phyloP scores from a whole-genome alignment of 2,113 vertebrate species.

The Thalassarche chlororhynchos region DNA sequence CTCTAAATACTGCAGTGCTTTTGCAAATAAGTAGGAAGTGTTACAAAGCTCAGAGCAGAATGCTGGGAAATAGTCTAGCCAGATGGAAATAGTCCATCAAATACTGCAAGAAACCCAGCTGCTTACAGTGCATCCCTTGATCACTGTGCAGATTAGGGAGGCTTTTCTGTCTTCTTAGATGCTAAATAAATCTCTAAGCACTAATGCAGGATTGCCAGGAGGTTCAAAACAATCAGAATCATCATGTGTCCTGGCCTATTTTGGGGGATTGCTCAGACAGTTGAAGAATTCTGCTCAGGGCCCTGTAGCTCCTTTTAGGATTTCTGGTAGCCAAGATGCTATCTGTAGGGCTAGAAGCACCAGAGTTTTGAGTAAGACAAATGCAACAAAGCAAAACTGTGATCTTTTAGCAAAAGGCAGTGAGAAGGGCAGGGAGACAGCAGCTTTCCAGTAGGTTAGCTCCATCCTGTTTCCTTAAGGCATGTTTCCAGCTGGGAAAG shows the following conservation, averaged over 20 bases:
- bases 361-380: background rate
- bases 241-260: background rate
- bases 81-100: background rate
- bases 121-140: background rate
- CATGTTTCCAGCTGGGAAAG: too few species aligned
- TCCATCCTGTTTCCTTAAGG: background rate
- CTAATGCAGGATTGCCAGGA: background rate
- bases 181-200: background rate
- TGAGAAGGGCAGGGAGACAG: background rate
- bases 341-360: background rate
- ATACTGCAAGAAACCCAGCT: background rate
- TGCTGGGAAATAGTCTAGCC: background rate
- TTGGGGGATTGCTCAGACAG: background rate
- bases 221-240: background rate
- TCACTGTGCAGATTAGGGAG: background rate
- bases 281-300: background rate
- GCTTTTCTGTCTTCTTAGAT: background rate
- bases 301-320: background rate
- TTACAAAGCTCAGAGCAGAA: background rate
- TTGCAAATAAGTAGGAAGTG: background rate
- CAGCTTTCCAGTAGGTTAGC: background rate
- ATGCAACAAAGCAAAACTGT: background rate
- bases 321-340: background rate
- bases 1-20: background rate
- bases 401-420: background rate